These are phyloP conservation scores for Venusia cambrica DNA, from an alignment of 2,888 invertebrate genomes.

Conservation along the genomic window DNA sequence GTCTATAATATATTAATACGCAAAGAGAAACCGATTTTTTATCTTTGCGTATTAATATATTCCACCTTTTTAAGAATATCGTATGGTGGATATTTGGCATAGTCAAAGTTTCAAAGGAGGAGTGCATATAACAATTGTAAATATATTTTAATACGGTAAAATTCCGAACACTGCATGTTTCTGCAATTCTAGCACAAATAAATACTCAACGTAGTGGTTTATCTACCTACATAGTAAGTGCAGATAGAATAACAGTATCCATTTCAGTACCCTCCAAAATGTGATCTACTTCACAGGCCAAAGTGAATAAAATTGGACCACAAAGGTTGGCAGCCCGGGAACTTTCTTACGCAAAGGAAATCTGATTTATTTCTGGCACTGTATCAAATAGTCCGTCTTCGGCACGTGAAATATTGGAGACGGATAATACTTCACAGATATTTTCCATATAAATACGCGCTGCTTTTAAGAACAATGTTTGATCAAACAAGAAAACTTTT, in stretches of 20 bases:
- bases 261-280: not conserved
- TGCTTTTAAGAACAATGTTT: not conserved
- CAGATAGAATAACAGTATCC: not conserved
- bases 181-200: too few relatives aligned
- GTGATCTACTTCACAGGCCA: conserved; percentile 12
- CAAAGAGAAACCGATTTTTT: too few relatives aligned
- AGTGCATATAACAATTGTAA: too few relatives aligned
- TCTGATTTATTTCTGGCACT: conserved; percentile 71
- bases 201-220: conserved; percentile 22
- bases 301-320: conserved; percentile 25
- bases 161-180: too few relatives aligned
- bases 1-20: too few relatives aligned
- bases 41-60: too few relatives aligned
- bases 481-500: too few relatives aligned
- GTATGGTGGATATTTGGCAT: too few relatives aligned
- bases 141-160: too few relatives aligned
- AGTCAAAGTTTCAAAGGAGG: too few relatives aligned
- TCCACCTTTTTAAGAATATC: too few relatives aligned
- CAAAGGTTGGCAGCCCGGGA: conserved; percentile 13
- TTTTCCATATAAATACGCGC: conserved; percentile 10
- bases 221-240: not conserved
- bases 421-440: conserved; percentile 29
- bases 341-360: conserved; percentile 40
- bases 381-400: conserved; percentile 59
- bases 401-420: conserved; percentile 57